Evolutionary conservation across 2,888 invertebrate genomes (phyloP).

Genomic region (Epinotia bilunana): DNA sequence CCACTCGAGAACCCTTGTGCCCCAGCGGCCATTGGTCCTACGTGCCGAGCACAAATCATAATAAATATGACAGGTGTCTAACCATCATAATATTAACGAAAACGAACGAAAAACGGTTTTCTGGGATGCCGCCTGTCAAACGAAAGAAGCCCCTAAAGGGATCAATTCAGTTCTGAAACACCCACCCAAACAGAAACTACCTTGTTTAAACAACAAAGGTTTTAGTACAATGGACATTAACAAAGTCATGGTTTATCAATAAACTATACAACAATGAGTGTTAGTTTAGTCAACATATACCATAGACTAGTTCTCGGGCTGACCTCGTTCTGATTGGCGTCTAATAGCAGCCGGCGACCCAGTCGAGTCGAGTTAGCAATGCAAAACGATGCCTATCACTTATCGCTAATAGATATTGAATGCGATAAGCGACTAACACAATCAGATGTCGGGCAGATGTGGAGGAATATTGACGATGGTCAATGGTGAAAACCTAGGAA

Average conservation of each 20-base stretch:
- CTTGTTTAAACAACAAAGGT: neutral
- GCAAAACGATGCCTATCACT: slow-evolving; percentile 34
- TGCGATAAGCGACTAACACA: slow-evolving; percentile 8
- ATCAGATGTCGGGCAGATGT: slow-evolving; percentile 1
- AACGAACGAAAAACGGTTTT: neutral
- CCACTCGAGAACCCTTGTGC: too few species aligned
- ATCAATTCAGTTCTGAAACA: neutral
- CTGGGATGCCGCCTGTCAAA: neutral
- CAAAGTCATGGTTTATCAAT: slow-evolving; percentile 14
- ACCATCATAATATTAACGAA: neutral
- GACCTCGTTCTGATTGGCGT: slow-evolving; percentile 30
- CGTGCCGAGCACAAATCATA: neutral
- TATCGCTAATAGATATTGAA: slow-evolving; percentile 35
- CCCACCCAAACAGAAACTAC: neutral
- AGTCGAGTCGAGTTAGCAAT: slow-evolving; percentile 18
- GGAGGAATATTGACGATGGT: neutral
- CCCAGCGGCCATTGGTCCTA: too few species aligned
- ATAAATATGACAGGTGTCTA: neutral
- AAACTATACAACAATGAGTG: slow-evolving; percentile 6
- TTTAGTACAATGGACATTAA: neutral
- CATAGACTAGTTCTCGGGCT: neutral
- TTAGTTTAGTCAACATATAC: slow-evolving; percentile 7
- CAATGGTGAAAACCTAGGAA: neutral
- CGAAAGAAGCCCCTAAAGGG: neutral
- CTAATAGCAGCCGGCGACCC: slow-evolving; percentile 24